These are phyloP conservation scores for Xerus rutilus DNA, from an alignment of 2,797 vertebrate genomes.

Conservation along the genomic window DNA sequence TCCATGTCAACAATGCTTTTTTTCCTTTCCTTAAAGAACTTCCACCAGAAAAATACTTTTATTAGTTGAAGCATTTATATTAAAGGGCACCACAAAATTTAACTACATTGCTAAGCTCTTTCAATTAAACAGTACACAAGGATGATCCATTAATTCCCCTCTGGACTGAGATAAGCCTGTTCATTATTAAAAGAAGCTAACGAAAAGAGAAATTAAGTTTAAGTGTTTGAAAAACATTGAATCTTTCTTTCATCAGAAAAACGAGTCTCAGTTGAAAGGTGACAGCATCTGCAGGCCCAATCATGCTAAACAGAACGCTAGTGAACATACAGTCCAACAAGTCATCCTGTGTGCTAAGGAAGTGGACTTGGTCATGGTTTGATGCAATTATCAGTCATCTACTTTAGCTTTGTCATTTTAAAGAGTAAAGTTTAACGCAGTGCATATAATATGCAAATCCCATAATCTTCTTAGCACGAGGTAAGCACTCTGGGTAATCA, in stretches of 20 bases:
- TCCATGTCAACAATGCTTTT: background rate
- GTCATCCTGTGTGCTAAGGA: background rate
- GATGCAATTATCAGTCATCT: background rate
- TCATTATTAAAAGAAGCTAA: conserved; percentile 22
- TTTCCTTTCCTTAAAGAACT: conserved; percentile 14
- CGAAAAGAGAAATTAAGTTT: background rate
- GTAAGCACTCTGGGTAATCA: conserved; percentile 26
- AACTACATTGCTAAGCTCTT: background rate
- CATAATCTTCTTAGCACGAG: background rate
- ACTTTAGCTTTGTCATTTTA: background rate
- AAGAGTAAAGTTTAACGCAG: background rate
- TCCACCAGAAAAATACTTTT: background rate
- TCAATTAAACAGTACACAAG: background rate
- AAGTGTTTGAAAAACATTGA: conserved; percentile 18
- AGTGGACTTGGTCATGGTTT: background rate
- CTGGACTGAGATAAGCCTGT: background rate
- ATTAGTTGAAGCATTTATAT: background rate
- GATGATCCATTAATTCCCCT: background rate
- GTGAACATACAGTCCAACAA: background rate
- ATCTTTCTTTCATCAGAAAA: background rate
- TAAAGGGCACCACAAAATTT: background rate
- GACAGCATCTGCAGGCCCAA: background rate
- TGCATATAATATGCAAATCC: background rate
- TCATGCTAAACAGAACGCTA: background rate
- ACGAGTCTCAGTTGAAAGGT: background rate